Percentiles rank a stretch among this genome's conserved stretches.
Conservation (phyloP, 1,140 invertebrate genomes). For the Zaprionus ornatus region DNA sequence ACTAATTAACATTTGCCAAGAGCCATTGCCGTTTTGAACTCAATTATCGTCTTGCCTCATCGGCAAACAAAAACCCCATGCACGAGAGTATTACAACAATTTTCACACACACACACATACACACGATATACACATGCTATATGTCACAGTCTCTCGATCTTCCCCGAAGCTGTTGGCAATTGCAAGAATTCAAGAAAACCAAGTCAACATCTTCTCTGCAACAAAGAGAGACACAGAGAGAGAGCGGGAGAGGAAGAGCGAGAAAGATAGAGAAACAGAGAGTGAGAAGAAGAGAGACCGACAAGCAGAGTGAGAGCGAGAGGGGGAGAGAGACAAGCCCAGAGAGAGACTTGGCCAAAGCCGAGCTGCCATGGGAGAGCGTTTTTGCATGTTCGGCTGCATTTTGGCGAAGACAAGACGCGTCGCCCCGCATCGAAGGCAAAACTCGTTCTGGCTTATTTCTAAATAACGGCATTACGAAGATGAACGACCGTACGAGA, state of each 20-base stretch:
- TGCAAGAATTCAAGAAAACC: slow-evolving; percentile 66
- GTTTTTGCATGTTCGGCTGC: slow-evolving; percentile 45
- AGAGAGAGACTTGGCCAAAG: background rate
- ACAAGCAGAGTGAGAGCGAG: background rate
- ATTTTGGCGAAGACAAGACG: slow-evolving; percentile 67
- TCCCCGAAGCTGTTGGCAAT: slow-evolving; percentile 47
- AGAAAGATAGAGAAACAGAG: slow-evolving; percentile 3
- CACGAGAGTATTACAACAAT: slow-evolving; percentile 64
- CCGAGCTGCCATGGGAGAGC: slow-evolving; percentile 6
- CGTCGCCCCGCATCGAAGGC: slow-evolving; percentile 33
- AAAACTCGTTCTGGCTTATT: slow-evolving; percentile 77
- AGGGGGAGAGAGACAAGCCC: background rate
- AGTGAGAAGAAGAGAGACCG: background rate
- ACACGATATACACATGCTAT: slow-evolving; percentile 37
- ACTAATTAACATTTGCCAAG: slow-evolving; percentile 80
- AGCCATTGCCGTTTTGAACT: slow-evolving; percentile 66
- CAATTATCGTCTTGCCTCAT: slow-evolving; percentile 78
- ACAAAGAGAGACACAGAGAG: slow-evolving; percentile 12
- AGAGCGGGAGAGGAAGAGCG: slow-evolving; percentile 3
- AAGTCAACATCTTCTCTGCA: slow-evolving; percentile 47
- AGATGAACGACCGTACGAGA: slow-evolving; percentile 75
- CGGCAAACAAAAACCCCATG: slow-evolving; percentile 35
- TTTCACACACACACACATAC: slow-evolving; percentile 38
- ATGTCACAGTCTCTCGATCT: slow-evolving; percentile 32
- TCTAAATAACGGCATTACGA: slow-evolving; percentile 81